Base-by-base conservation (phyloP, 2,113 vertebrate genomes). In the Vireo altiloquus region DNA sequence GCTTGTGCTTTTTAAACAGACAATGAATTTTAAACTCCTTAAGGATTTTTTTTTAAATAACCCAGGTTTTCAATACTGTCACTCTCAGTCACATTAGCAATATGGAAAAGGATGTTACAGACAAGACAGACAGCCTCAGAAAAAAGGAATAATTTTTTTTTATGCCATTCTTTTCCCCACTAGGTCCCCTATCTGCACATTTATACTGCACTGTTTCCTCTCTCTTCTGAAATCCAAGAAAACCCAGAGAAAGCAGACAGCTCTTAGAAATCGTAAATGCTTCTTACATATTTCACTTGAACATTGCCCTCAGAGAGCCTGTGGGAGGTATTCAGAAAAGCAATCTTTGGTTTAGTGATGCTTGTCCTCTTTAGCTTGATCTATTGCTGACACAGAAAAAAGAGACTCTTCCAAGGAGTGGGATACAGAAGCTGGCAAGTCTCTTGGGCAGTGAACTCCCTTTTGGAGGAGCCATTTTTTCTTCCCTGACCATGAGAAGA, bases 201-300 rank as follows among this genome's bases (percentile, higher is more conserved):
- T 64, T 80, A 12, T 24, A 47, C 63, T 56, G 27, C 25, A 42
- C 13, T 59, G 27, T 46, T 86, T 53, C 52, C 66, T 90, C 28
- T 57, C 54, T 68, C 33, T 80, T 57, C 64, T 37, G 23, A 82
- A 65, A 90, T 57, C 46, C 61, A 82, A 82, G 54, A 30, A 97
- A 95, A 91, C 9, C 11, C 76, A 77, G 52, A 70, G 63, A 94
- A 22, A 90, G 50, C 27, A 90, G 35, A 80, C 9, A 3, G 42
- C 56, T 83, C 56, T 61, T 16, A 75, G 44, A 87, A 71, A 94
- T 65, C 53, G 10, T 68, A 90, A 92, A 57, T 64, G 75, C 31
- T 88, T 93, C 59, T 88, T 77, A 86, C 35, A 42, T 77, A 71
- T 90, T 90, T 96, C 72, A 92, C 68, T 95, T 89, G 71, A 95